Evolutionary conservation across 1,140 invertebrate species (phyloP), one percentile per base, ranked within the genome.

Genomic region (Tigriopus japonicus): DNA sequence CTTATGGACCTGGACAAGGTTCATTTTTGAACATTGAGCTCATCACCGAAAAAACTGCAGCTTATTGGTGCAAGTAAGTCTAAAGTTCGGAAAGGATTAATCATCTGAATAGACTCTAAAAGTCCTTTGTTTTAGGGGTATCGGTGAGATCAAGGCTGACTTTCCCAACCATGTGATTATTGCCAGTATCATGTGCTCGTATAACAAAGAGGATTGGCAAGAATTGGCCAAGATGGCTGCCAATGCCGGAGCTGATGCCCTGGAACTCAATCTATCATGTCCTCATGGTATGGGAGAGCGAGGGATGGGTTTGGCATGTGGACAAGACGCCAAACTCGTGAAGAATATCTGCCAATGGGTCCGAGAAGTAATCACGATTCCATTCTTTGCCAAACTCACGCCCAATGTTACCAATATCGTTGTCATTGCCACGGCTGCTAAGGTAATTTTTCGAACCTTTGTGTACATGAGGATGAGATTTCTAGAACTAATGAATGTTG

Each of bases 281-380:
- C 94, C 95, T 0, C 94, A 98, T 74, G 95, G 95, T 23, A 97
- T 98, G 91, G 92, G 88, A 1, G 91, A 95, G 76, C 79, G 86
- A 58, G 92, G 92, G 54, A 97, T 98, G 94, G 94, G 94, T 0
- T 70, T 98, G 24, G 94, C 93, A 40, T 98, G 93, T 75, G 95
- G 94, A 63, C 91, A 95, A 40, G 24, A 54, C 41, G n/a, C 49
- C 10, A 52, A 53, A 12, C 52, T 61, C 77, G 85, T 98, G 0
- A 76, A 81, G 60, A 81, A 87, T 62, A 98, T 98, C 69, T 87
- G 90, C 6, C 72, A 76, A 56, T 98, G 93, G 93, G 87, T 98
- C 2, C 75, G 81, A 62, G 75, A 74, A 35, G 81, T 84, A 0
- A 81, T 91, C 1, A 86, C 85, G 67, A 91, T 98, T 66, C 95